These are phyloP conservation scores for Ooceraea biroi DNA, from an alignment of 1,140 invertebrate genomes.

Conservation along the genomic window DNA sequence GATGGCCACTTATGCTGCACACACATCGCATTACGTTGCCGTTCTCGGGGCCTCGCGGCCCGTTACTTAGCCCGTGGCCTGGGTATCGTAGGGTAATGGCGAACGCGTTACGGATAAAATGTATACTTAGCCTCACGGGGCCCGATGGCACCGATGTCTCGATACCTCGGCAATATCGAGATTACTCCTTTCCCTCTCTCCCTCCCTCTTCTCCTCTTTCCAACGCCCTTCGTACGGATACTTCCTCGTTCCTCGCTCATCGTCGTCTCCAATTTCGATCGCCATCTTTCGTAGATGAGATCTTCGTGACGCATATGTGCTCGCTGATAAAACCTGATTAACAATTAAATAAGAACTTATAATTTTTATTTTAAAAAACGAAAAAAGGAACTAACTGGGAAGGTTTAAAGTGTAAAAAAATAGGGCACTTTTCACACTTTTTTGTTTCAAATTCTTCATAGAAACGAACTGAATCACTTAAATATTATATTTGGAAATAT, in stretches of 20 bases:
- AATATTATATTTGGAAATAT: background rate
- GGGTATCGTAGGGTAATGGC: slow-evolving; percentile 85
- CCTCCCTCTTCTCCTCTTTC: background rate
- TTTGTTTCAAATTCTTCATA: too few relatives aligned
- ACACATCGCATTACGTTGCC: slow-evolving; percentile 83
- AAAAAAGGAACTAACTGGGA: too few relatives aligned
- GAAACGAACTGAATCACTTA: too few relatives aligned
- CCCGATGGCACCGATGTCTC: slow-evolving; percentile 81
- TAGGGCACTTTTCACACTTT: too few relatives aligned
- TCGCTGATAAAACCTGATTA: too few relatives aligned
- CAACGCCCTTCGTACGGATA: slow-evolving; percentile 16
- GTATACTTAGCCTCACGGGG: slow-evolving; percentile 83
- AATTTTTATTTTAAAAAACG: too few relatives aligned
- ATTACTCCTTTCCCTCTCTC: slow-evolving; percentile 65
- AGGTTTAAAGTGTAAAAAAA: too few relatives aligned
- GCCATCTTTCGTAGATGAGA: slow-evolving; percentile 20
- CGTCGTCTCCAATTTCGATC: slow-evolving; percentile 39
- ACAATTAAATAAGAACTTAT: too few relatives aligned
- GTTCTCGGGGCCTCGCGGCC: slow-evolving; percentile 73
- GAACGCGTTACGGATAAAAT: slow-evolving; percentile 87
- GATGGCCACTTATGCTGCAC: slow-evolving; percentile 86
- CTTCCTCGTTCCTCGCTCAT: slow-evolving; percentile 43
- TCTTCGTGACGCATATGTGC: background rate
- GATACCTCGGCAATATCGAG: slow-evolving; percentile 72
- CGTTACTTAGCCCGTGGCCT: slow-evolving; percentile 84